A percentile compares a stretch with the other conserved stretches of the same genome.
These are phyloP conservation scores for Martes flavigula DNA, from an alignment of 2,797 vertebrate genomes.

Conservation along the genomic window DNA sequence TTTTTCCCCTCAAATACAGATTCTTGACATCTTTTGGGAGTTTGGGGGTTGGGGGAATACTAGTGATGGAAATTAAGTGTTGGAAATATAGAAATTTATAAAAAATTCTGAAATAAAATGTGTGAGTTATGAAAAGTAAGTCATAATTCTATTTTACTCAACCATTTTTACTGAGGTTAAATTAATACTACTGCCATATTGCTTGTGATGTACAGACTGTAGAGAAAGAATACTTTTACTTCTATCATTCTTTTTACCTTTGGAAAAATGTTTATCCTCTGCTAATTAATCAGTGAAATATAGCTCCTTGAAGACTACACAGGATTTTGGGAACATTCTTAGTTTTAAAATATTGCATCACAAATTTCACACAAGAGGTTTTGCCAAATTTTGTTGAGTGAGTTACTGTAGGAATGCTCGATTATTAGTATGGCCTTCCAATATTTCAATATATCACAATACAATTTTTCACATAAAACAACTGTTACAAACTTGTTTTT, in stretches of 20 bases:
- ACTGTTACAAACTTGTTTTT: not conserved
- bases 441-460: not conserved
- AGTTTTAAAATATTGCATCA: not conserved
- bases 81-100: not conserved
- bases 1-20: not conserved
- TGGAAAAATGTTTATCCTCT: not conserved
- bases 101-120: constrained; percentile 16
- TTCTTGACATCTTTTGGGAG: not conserved
- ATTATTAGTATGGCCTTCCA: not conserved
- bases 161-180: not conserved
- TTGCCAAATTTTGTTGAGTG: not conserved
- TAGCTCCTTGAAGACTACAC: not conserved
- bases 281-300: not conserved
- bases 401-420: not conserved
- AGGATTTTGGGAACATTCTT: not conserved
- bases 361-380: not conserved
- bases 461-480: not conserved
- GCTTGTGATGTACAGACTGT: not conserved
- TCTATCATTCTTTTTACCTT: not conserved
- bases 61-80: not conserved
- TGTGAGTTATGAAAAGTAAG: not conserved
- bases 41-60: not conserved
- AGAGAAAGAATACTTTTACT: not conserved
- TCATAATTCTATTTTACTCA: not conserved
- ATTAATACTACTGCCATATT: not conserved